Conservation (phyloP, 1,140 invertebrate genomes). For the Scaptomyza pallida region DNA sequence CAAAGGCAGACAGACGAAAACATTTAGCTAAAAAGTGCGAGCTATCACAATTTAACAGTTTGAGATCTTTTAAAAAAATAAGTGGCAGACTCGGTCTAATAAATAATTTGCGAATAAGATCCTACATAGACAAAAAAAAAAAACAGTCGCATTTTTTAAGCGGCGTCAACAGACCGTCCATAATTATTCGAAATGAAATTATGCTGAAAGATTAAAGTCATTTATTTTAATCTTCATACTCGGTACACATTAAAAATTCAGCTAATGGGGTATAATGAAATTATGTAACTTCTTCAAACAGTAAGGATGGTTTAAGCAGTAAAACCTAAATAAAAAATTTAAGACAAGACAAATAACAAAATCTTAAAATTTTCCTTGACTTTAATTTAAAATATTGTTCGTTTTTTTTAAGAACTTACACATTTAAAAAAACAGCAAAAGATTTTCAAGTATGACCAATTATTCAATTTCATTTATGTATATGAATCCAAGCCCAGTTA, state of each 20-base stretch:
- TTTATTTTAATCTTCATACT: slow-evolving; percentile 52
- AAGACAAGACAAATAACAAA: no score
- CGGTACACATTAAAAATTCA: neutral
- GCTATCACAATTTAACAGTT: slow-evolving; percentile 21
- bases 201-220: slow-evolving; percentile 73
- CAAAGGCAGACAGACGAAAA: slow-evolving; percentile 13
- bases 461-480: no score
- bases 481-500: no score
- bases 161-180: slow-evolving; percentile 49
- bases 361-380: no score
- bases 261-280: neutral
- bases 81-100: slow-evolving; percentile 54
- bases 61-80: slow-evolving; percentile 2
- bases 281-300: neutral
- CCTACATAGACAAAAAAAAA: slow-evolving; percentile 20
- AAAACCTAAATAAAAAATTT: no score
- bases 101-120: slow-evolving; percentile 51
- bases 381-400: no score
- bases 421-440: no score
- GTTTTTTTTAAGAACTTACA: no score
- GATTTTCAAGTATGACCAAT: no score
- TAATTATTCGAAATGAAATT: slow-evolving; percentile 71
- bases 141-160: slow-evolving; percentile 43
- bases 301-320: no score
- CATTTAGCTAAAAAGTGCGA: slow-evolving; percentile 26